phyloP scores from a whole-genome alignment of 2,113 vertebrate species.

The Platanista minor region DNA sequence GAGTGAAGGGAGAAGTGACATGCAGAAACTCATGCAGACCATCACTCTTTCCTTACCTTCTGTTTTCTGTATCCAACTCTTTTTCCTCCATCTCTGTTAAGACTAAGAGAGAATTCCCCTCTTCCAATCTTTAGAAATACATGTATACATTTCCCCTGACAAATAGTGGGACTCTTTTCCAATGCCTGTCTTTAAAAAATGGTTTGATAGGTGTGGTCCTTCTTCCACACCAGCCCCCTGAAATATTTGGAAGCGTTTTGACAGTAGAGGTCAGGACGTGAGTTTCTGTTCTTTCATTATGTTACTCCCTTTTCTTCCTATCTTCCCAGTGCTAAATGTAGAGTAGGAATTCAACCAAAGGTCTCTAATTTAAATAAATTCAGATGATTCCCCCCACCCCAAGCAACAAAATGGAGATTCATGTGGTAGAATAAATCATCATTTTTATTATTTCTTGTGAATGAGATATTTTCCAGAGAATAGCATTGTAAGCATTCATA shows the following conservation, averaged over 20 bases:
- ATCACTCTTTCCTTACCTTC: neutral
- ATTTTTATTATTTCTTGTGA: constrained; percentile 34
- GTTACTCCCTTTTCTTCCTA: neutral
- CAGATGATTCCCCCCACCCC: neutral
- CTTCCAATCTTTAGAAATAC: neutral
- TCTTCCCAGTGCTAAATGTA: neutral
- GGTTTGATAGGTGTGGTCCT: neutral
- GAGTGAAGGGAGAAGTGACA: neutral
- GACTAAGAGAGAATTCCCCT: neutral
- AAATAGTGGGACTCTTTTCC: neutral
- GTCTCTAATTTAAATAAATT: neutral
- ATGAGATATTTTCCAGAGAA: constrained; percentile 11
- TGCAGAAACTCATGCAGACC: neutral
- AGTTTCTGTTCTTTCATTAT: neutral
- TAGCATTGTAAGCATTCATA: neutral
- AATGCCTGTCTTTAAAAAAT: neutral
- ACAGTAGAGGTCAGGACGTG: neutral
- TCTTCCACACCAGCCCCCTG: neutral
- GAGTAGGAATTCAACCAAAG: neutral
- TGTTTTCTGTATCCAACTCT: neutral
- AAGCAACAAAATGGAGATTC: neutral
- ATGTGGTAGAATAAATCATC: neutral
- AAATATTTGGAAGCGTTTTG: neutral
- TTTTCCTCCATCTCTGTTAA: neutral
- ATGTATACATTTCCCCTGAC: neutral